Percentiles rank a stretch among this genome's conserved stretches.
Conservation (phyloP, 2,888 invertebrate species). For the Chloromyia formosa region DNA sequence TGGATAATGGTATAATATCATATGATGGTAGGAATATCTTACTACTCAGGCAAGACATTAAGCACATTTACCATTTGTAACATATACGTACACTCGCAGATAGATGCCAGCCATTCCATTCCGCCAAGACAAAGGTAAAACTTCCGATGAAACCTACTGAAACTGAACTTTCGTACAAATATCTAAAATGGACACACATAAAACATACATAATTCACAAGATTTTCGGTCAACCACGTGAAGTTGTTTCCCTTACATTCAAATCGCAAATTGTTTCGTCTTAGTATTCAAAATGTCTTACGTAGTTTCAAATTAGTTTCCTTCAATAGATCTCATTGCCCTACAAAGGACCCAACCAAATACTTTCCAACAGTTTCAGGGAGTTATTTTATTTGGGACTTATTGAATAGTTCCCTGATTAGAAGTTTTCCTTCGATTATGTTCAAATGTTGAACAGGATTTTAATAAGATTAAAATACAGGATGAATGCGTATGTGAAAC, state of each 20-base stretch:
- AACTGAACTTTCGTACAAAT: too few species aligned
- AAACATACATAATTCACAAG: neutral
- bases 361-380: neutral
- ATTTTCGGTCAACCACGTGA: constrained; percentile 27
- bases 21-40: too few species aligned
- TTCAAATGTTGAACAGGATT: constrained; percentile 5
- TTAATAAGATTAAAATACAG: constrained; percentile 17
- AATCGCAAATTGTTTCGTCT: neutral
- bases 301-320: constrained; percentile 3
- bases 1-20: too few species aligned
- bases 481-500: too few species aligned
- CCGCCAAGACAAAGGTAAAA: too few species aligned
- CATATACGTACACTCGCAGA: too few species aligned
- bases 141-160: too few species aligned
- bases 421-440: constrained; percentile 7
- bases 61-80: too few species aligned
- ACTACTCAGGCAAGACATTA: too few species aligned
- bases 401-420: constrained; percentile 35
- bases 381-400: constrained; percentile 22
- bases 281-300: constrained; percentile 3
- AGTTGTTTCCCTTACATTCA: constrained; percentile 45
- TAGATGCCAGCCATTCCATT: too few species aligned
- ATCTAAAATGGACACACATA: too few species aligned
- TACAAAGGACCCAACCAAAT: constrained; percentile 10
- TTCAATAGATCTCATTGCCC: constrained; percentile 16